These are phyloP conservation scores for Sorex maritimensis DNA, from an alignment of 2,797 vertebrate genomes.

Conservation along the genomic window DNA sequence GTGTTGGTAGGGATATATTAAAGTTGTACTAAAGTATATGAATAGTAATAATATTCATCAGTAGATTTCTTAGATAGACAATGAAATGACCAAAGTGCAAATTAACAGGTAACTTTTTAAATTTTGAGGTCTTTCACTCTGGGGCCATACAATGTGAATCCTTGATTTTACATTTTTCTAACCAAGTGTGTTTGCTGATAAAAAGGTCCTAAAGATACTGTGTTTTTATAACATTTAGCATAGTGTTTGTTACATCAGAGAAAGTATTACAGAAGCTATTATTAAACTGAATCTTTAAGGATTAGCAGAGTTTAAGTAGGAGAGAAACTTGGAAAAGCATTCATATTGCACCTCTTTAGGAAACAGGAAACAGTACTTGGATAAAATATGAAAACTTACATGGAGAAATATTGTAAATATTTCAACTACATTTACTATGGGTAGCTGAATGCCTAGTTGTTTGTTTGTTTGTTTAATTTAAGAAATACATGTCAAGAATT, in stretches of 20 bases:
- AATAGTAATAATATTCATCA: background rate
- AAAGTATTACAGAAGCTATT: background rate
- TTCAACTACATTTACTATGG: background rate
- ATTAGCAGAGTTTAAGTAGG: background rate
- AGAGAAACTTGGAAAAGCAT: background rate
- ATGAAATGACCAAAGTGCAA: background rate
- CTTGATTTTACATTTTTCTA: constrained; percentile 8
- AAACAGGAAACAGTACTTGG: background rate
- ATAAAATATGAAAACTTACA: constrained; percentile 4
- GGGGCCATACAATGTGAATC: fast-evolving
- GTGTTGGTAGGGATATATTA: background rate
- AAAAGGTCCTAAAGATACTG: background rate
- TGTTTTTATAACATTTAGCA: constrained; percentile 3
- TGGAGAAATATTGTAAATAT: background rate
- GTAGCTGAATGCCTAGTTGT: background rate
- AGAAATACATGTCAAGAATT: background rate
- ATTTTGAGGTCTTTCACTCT: background rate
- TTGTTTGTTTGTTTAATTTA: background rate
- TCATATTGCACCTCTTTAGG: background rate
- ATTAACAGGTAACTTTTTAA: background rate
- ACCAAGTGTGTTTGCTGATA: background rate
- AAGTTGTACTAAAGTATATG: background rate
- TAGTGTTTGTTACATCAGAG: background rate
- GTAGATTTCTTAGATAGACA: background rate
- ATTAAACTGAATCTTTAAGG: background rate